These are phyloP conservation scores for Margarornis squamiger DNA, from an alignment of 2,797 vertebrate genomes.

Conservation along the genomic window DNA sequence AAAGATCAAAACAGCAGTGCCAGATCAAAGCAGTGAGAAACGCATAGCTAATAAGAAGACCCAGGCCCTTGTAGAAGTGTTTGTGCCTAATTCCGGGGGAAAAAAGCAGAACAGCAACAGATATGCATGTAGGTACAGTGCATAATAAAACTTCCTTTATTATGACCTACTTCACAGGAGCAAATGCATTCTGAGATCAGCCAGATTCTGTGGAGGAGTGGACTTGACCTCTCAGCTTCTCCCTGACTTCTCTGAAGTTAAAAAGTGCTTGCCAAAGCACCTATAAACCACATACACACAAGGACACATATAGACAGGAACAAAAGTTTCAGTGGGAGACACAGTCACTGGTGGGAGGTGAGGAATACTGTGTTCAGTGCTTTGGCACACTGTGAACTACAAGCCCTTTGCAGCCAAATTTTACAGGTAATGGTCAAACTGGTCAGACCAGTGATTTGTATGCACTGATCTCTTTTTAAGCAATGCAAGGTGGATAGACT, in stretches of 20 bases:
- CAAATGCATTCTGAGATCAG: neutral
- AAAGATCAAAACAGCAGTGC: neutral
- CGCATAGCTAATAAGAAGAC: neutral
- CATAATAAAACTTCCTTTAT: neutral
- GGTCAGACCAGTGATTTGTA: neutral
- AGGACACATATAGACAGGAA: neutral
- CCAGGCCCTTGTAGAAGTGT: neutral
- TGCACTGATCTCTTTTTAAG: neutral
- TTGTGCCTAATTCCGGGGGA: neutral
- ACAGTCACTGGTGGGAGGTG: neutral
- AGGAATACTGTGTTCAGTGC: neutral
- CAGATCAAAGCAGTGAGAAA: neutral
- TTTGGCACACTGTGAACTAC: neutral
- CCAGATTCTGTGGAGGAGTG: neutral
- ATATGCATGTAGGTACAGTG: neutral
- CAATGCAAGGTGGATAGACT: neutral
- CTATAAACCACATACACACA: neutral
- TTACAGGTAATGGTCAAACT: neutral
- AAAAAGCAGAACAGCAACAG: neutral
- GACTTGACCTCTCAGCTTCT: neutral
- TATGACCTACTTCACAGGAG: neutral
- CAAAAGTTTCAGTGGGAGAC: neutral
- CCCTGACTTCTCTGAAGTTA: neutral
- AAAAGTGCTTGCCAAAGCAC: neutral
- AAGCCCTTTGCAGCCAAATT: neutral